Percentiles rank a stretch among this genome's conserved stretches.
Conservation (phyloP, 1,140 invertebrate genomes). For the Teleogryllus occipitalis region DNA sequence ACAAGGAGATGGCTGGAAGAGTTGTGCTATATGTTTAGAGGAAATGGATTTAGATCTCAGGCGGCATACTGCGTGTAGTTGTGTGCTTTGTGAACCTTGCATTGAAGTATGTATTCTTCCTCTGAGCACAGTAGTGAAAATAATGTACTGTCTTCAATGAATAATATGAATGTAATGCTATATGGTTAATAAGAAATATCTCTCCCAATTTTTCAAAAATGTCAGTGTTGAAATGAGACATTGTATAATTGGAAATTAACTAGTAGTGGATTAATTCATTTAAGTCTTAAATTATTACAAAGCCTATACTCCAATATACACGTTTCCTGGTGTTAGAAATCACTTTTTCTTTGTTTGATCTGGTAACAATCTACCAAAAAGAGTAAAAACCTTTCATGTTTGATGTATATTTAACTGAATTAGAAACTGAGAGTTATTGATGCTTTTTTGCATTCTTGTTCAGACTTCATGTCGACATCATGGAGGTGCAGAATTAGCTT, state of each 20-base stretch:
- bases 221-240: too few species aligned
- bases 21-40: conserved; percentile 56
- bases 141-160: neutral
- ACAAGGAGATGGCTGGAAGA: conserved; percentile 20
- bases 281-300: too few species aligned
- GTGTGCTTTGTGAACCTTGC: conserved; percentile 51
- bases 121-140: neutral
- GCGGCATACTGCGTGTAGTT: conserved; percentile 47
- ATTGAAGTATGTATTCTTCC: conserved; percentile 43
- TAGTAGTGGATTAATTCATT: too few species aligned
- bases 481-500: conserved; percentile 38
- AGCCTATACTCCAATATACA: too few species aligned
- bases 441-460: conserved; percentile 16
- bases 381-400: too few species aligned
- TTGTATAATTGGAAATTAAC: too few species aligned
- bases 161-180: conserved; percentile 13
- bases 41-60: conserved; percentile 49
- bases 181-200: conserved; percentile 9
- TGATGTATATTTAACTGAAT: too few species aligned
- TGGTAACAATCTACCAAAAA: too few species aligned
- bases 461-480: conserved; percentile 43
- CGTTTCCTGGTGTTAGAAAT: too few species aligned
- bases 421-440: neutral
- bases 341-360: too few species aligned
- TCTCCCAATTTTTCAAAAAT: conserved; percentile 11